Base-by-base conservation (phyloP, 2,888 invertebrate species). In the Coremacera marginata region DNA sequence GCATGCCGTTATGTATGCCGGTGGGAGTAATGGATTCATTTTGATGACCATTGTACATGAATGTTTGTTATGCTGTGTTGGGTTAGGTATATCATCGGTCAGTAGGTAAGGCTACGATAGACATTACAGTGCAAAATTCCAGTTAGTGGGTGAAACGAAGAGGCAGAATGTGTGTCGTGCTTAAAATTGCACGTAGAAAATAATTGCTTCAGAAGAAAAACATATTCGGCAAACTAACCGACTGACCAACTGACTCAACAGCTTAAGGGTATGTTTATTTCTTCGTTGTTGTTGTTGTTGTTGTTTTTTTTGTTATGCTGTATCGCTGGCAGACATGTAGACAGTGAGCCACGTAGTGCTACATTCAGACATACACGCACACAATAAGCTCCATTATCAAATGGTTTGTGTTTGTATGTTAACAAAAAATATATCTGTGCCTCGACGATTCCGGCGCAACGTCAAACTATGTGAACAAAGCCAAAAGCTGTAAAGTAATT, bases 201-300 rank as follows among this genome's bases (percentile, higher is more conserved):
- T 60, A 68, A 75, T 57, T 60, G 75, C 71, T 71, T 25, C 2
- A 19, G 22, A 71, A 25, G 27, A 11, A 68, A 55, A 5, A 19
- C 19, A 3, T 2, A 19, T 2, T 22, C 37, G 34, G 19, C 55
- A 11, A 31, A 49, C 55, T 8, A 55, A 57, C 34, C 55, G 57
- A 65, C 70, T 65, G 65, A 76, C 76, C 76, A 63, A 77, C 72
- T 77, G 70, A 65, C 55, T 70, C 31, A 55, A 34, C 70, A 55
- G 31, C 16, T 55, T 37, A 57, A 37, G 57, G 57, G 22, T 55
- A 70, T 25, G 22, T 57, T 34, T 37, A 14, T 22, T 71, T 4
- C 37, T 3, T n/a, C 3, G 19, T 19, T 19, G 9, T 70, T 22
- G 14, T 55, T 22, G 57, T 60, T 25, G 11, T 60, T 60, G 25